Evolutionary conservation across 2,888 invertebrate species (phyloP).

Genomic region (Nymphalis urticae): DNA sequence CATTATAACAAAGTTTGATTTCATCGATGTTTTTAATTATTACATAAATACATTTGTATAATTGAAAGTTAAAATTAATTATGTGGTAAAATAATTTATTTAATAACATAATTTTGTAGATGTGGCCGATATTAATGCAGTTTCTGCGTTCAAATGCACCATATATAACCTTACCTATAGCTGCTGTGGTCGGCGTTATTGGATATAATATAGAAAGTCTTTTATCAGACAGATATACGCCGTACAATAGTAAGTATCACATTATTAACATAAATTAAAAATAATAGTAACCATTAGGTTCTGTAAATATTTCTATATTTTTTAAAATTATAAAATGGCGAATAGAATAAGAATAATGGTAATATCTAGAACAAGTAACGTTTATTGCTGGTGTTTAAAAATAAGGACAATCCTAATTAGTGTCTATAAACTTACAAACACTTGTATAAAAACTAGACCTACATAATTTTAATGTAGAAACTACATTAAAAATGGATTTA

Average conservation of each 20-base stretch:
- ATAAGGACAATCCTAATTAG: too few species aligned
- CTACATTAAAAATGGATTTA: too few species aligned
- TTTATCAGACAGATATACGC: conserved; percentile 88
- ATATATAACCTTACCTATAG: conserved; percentile 90
- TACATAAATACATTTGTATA: conserved; percentile 4
- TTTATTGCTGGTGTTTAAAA: too few species aligned
- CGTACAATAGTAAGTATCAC: conserved; percentile 83
- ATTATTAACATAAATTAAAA: neutral
- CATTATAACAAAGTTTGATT: neutral
- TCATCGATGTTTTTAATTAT: neutral
- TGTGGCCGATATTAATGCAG: conserved; percentile 89
- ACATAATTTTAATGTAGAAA: too few species aligned
- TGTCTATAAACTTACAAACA: too few species aligned
- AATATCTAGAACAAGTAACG: too few species aligned
- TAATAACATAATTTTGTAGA: conserved; percentile 61
- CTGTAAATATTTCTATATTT: too few species aligned
- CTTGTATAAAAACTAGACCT: too few species aligned
- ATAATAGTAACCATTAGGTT: too few species aligned
- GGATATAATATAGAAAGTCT: conserved; percentile 92
- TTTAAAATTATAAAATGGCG: too few species aligned
- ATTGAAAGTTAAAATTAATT: neutral
- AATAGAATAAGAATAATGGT: too few species aligned
- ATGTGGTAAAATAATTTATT: neutral
- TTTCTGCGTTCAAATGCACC: conserved; percentile 88
- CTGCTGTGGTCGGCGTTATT: conserved; percentile 89